Evolutionary conservation across 2,888 invertebrate genomes (phyloP).

Genomic region (Elegia similella): DNA sequence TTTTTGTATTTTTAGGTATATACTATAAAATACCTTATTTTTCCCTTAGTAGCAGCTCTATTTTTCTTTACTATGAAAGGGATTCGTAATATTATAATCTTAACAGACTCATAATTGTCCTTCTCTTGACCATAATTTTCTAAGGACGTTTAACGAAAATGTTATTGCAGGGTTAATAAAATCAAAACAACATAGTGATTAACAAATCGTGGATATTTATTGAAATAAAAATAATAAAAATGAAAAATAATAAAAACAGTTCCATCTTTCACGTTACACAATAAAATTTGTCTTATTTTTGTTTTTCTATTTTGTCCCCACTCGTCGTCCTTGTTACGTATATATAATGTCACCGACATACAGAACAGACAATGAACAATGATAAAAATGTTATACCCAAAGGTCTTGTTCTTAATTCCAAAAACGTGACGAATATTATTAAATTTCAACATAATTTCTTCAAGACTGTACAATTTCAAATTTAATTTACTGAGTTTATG

Average conservation of each 20-base stretch:
- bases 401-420: background rate
- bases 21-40: too few relatives aligned
- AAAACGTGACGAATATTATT: background rate
- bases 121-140: too few relatives aligned
- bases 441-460: conserved; percentile 10
- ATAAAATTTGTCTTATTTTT: conserved; percentile 78
- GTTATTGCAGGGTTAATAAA: conserved; percentile 17
- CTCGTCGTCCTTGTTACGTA: conserved; percentile 40
- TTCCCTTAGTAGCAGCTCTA: too few relatives aligned
- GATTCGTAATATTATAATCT: too few relatives aligned
- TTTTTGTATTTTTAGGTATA: too few relatives aligned
- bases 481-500: conserved; percentile 17
- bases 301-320: conserved; percentile 66
- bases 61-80: too few relatives aligned
- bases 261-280: conserved; percentile 78
- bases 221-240: conserved; percentile 82
- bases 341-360: conserved; percentile 10
- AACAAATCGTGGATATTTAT: conserved; percentile 82
- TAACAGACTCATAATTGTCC: too few relatives aligned
- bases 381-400: background rate
- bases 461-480: conserved; percentile 19
- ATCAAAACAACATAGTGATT: conserved; percentile 67
- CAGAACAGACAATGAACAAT: background rate
- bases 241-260: conserved; percentile 82
- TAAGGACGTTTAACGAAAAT: too few relatives aligned